Base-by-base conservation (phyloP, 1,140 invertebrate species). In the Arctopsyche grandis region DNA sequence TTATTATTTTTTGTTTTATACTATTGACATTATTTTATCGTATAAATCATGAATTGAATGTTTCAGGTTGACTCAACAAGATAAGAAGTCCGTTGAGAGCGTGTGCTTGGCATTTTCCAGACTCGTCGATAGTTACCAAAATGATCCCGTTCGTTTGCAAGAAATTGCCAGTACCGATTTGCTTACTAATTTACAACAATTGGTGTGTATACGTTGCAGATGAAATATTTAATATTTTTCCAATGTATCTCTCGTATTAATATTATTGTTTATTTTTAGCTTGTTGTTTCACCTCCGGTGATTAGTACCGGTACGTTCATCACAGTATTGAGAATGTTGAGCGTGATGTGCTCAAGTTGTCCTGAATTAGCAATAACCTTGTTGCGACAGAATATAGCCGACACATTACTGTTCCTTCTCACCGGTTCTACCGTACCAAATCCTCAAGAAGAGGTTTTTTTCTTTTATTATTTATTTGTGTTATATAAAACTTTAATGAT, bases 61-160 rank as follows among this genome's bases (percentile, higher is more conserved):
- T 52, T 84, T 19, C 80, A 91, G 96, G 85, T 88, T 99, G 0
- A 95, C 94, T 0, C 96, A 98, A 87, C 96, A 97, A 85, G 98
- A 99, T 87, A 99, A 99, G 85, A 99, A 99, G 84, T 98, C 97
- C 82, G 96, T 99, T 14, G 98, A 99, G 85, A 97, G 96, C 85
- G 96, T 99, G 5, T 99, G 98, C 84, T 91, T 97, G 71, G 97
- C 98, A 21, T 99, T 99, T 88, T 96, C 95, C 81, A 92, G 98
- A 16, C 89, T 99, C 9, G 97, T 99, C 0, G 98, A 99, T 84
- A 98, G 97, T 86, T 98, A 98, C 86, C 97, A 99, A 85, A 92
- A 94, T 83, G 97, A 99, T 86, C 92, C 97, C 38, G 91, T 93
- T 7, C 92, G 95, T 80, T 88, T 99, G 60, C 95, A 97, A 85